Conservation (phyloP, 2,888 invertebrate species). For the Calliopum simillimum region DNA sequence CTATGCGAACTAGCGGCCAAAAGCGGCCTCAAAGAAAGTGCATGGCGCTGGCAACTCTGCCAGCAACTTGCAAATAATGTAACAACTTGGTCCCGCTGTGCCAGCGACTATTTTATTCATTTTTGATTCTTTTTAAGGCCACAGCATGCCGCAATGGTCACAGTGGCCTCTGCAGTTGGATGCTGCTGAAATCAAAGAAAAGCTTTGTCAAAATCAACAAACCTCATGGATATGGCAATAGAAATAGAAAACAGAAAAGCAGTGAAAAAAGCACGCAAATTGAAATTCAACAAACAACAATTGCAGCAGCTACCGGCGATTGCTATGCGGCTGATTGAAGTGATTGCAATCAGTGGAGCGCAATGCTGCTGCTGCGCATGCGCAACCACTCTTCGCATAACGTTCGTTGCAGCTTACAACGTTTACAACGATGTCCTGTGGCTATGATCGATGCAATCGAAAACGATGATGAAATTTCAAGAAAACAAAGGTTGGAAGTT, state of each 20-base stretch:
- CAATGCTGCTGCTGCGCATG: slow-evolving; percentile 7
- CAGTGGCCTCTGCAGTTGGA: slow-evolving; percentile 36
- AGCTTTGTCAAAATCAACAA: slow-evolving; percentile 47
- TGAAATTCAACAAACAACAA: slow-evolving; percentile 47
- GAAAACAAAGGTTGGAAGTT: neutral
- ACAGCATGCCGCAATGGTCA: slow-evolving; percentile 23
- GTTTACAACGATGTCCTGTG: slow-evolving; percentile 1
- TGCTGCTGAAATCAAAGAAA: slow-evolving; percentile 40
- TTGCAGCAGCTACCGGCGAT: slow-evolving; percentile 42
- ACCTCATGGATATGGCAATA: slow-evolving; percentile 21
- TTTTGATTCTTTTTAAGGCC: neutral
- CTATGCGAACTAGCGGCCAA: slow-evolving; percentile 41
- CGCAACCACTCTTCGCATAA: neutral
- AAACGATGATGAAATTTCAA: slow-evolving; percentile 19
- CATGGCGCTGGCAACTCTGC: slow-evolving; percentile 18
- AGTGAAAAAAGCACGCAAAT: slow-evolving; percentile 36
- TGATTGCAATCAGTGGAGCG: slow-evolving; percentile 29
- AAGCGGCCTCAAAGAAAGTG: slow-evolving; percentile 33
- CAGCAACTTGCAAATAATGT: slow-evolving; percentile 48
- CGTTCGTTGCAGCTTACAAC: neutral
- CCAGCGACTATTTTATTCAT: slow-evolving; percentile 29
- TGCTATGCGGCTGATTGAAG: slow-evolving; percentile 6
- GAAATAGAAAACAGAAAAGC: neutral
- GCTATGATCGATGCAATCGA: slow-evolving; percentile 36
- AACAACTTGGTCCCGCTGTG: slow-evolving; percentile 40